phyloP scores from a whole-genome alignment of 2,113 vertebrate genomes.

The Lasiurus cinereus region DNA sequence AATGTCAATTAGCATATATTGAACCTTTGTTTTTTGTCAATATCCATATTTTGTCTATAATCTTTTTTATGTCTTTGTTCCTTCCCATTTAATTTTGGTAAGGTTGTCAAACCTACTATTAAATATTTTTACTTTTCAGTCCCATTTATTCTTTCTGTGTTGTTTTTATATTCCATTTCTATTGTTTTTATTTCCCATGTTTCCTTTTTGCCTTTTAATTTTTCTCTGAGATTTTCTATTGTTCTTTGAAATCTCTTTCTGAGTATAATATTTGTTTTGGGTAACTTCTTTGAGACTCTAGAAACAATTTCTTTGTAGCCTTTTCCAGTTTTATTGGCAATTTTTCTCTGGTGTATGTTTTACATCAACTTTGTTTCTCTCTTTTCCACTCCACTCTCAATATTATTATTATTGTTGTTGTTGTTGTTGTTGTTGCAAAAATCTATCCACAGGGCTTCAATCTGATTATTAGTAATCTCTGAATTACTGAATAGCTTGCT shows the following conservation, averaged over 20 bases:
- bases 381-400: neutral
- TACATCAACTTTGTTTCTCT: neutral
- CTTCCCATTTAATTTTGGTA: constrained; percentile 49
- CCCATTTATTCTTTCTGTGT: constrained; percentile 22
- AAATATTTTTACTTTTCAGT: neutral
- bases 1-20: constrained; percentile 49
- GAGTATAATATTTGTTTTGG: neutral
- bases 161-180: neutral
- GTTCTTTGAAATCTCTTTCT: constrained; percentile 52
- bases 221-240: constrained; percentile 23
- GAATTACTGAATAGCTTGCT: neutral
- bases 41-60: constrained; percentile 58
- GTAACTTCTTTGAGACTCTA: neutral
- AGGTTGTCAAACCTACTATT: constrained; percentile 22
- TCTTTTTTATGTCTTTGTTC: constrained; percentile 34
- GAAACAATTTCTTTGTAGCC: neutral
- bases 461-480: constrained; percentile 23
- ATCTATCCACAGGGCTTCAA: neutral
- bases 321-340: neutral
- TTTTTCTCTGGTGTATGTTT: constrained; percentile 27
- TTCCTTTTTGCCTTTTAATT: constrained; percentile 51
- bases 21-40: constrained; percentile 52
- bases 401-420: neutral
- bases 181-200: neutral
- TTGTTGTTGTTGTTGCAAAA: neutral